Conservation (phyloP, 1,140 invertebrate species). For the Gyrodactylus salaris region DNA sequence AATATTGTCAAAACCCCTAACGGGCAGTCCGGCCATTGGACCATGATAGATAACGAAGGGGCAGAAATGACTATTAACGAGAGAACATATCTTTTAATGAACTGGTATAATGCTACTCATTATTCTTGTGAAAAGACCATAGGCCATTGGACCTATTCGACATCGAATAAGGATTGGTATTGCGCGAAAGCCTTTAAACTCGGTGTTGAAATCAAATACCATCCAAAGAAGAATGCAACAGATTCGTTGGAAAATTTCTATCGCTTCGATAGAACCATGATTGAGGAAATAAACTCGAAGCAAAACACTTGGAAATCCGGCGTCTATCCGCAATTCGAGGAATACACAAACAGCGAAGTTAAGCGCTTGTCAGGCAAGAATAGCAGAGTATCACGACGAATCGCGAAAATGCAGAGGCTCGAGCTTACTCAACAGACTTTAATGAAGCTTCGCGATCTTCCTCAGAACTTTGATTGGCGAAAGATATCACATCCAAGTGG, state of each 20-base stretch:
- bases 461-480: not conserved
- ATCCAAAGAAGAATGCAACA: not conserved
- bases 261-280: no score
- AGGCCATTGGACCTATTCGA: not conserved
- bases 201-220: conserved; percentile 11
- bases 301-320: no score
- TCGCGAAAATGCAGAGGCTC: conserved; percentile 11
- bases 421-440: not conserved
- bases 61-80: conserved; percentile 18
- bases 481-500: no score
- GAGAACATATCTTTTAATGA: conserved; percentile 18
- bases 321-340: no score
- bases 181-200: conserved; percentile 8
- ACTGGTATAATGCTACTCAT: not conserved
- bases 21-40: conserved; percentile 24
- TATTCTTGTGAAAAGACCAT: not conserved
- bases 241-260: not conserved
- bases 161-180: not conserved
- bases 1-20: conserved; percentile 21
- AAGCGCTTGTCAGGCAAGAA: no score
- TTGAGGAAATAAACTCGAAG: no score
- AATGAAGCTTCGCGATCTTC: not conserved
- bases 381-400: no score
- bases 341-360: no score
- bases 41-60: conserved; percentile 25